Base-by-base conservation (phyloP, 2,888 invertebrate genomes). In the Ophion ventricosus region DNA sequence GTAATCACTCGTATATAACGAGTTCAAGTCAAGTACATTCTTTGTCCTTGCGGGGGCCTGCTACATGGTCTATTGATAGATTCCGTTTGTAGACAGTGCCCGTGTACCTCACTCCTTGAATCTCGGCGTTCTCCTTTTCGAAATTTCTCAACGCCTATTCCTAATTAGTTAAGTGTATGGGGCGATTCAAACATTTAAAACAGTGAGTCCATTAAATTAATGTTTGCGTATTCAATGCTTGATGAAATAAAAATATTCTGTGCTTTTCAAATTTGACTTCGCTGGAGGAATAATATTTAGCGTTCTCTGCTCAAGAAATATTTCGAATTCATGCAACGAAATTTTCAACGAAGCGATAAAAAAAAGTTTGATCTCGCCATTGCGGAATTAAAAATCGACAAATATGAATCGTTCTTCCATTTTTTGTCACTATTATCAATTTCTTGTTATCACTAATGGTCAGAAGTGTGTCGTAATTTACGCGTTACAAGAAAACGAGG, bases 11-110 rank as follows among this genome's bases (percentile, higher is more conserved):
- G 56, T 14, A 66, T 29, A 64, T 73, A 43, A 61, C 63, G 43
- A 56, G 56, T 26, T 35, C 14, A 49, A 49, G 49, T 49, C 35
- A 56, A n/a, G 56, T 23, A 70, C 49, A 35, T 57, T 73, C 40
- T 72, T 35, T 61, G 80, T 57, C 80, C 83, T 80, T 77, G 76
- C 61, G 80, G 54, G 63, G 67, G 4, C 4, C 49, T 49, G 54
- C 76, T 77, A 61, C 72, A 74, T 40, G 63, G 67, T 81, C 80
- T 84, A 84, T 81, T 78, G 69, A 84, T 84, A 84, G 84, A 81
- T n/a, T 69, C 78, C 81, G 80, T 81, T 81, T 70, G 74, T 78
- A 56, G 67, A 69, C 74, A 57, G 73, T 77, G 63, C 54, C 63
- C 43, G 63, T 17, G 70, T 11, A 40, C 59, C 64, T 25, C 67